Percentiles rank a stretch among this genome's conserved stretches.
Conservation (phyloP, 2,888 invertebrate genomes). For the Zygogramma bicolorata region DNA sequence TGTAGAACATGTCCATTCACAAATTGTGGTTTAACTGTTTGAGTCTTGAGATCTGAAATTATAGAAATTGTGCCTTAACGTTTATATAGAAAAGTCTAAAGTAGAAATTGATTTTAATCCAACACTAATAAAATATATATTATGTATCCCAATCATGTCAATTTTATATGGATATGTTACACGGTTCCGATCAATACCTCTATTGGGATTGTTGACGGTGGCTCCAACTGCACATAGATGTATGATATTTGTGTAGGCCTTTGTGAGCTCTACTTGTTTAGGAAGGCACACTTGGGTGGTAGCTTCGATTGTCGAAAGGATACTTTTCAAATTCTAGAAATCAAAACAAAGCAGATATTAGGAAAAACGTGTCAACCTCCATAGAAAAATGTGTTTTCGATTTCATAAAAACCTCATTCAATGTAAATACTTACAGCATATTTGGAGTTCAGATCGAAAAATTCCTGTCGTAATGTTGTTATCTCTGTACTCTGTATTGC, state of each 20-base stretch:
- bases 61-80: background rate
- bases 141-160: too few relatives aligned
- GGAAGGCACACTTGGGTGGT: slow-evolving; percentile 29
- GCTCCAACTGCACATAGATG: slow-evolving; percentile 35
- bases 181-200: slow-evolving; percentile 23
- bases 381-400: too few relatives aligned
- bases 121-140: too few relatives aligned
- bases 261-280: slow-evolving; percentile 29
- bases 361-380: background rate
- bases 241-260: slow-evolving; percentile 31
- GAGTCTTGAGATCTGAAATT: slow-evolving; percentile 24
- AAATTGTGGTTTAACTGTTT: slow-evolving; percentile 38
- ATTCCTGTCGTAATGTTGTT: slow-evolving; percentile 29
- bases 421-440: slow-evolving; percentile 33
- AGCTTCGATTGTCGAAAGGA: slow-evolving; percentile 33
- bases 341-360: background rate
- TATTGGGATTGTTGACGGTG: slow-evolving; percentile 27
- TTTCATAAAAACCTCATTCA: too few relatives aligned
- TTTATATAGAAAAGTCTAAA: background rate
- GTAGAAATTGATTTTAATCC: background rate
- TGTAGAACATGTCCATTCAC: slow-evolving; percentile 41
- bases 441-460: slow-evolving; percentile 35
- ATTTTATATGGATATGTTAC: too few relatives aligned
- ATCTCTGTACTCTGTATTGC: slow-evolving; percentile 27
- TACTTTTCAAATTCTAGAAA: slow-evolving; percentile 38